Evolutionary conservation across 2,888 invertebrate genomes (phyloP).

Genomic region (Oscheius sp.): DNA sequence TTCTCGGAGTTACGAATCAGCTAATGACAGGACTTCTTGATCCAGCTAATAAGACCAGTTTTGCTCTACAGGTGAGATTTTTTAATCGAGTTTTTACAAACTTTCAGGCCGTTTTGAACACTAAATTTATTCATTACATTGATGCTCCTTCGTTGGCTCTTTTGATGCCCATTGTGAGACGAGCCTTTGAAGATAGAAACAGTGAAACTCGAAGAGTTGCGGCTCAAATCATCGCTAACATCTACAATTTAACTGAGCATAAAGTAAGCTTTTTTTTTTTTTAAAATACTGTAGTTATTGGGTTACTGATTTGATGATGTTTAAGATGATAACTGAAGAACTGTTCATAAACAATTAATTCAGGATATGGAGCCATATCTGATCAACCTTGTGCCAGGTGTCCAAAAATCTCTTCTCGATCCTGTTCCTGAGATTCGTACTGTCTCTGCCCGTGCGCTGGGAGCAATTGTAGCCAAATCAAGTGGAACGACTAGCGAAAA

Average conservation of each 20-base stretch:
- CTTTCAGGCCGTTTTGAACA: slow-evolving; percentile 65
- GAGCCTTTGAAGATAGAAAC: slow-evolving; percentile 95
- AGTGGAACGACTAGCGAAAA: slow-evolving; percentile 77
- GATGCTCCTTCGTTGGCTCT: slow-evolving; percentile 97
- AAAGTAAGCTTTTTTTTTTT: slow-evolving; percentile 74
- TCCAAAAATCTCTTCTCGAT: slow-evolving; percentile 92
- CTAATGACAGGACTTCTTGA: slow-evolving; percentile 61
- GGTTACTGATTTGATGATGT: too few species aligned
- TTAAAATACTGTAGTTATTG: too few species aligned
- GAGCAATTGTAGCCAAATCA: slow-evolving; percentile 62
- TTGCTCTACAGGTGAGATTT: slow-evolving; percentile 31
- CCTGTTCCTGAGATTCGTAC: slow-evolving; percentile 97
- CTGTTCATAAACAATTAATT: too few species aligned
- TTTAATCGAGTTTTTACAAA: not conserved
- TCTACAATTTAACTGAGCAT: slow-evolving; percentile 98
- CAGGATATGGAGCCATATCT: slow-evolving; percentile 91
- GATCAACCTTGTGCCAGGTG: slow-evolving; percentile 92
- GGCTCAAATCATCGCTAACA: slow-evolving; percentile 98
- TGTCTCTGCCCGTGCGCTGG: slow-evolving; percentile 86
- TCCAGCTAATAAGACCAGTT: slow-evolving; percentile 86
- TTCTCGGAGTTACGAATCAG: slow-evolving; percentile 74
- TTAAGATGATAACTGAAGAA: too few species aligned
- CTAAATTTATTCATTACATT: slow-evolving; percentile 95
- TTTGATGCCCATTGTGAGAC: slow-evolving; percentile 98
- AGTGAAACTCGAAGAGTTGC: slow-evolving; percentile 99